Percentiles rank a stretch among this genome's conserved stretches.
Conservation (phyloP, 2,113 vertebrate genomes). For the Myiopsitta monachus region DNA sequence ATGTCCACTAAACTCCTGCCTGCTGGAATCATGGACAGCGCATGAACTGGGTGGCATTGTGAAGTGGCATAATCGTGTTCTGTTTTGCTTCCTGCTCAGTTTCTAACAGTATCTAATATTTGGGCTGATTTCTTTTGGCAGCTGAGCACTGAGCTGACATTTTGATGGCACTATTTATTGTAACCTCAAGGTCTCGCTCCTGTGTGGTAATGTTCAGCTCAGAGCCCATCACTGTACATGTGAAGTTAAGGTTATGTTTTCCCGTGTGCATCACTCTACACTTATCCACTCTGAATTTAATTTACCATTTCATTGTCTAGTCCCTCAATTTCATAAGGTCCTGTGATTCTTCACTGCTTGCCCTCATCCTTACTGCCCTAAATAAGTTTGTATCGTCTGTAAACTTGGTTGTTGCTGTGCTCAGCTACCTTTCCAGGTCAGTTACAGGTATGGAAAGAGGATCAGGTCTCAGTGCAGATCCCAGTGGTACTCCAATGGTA, state of each 20-base stretch:
- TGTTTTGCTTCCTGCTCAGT: conserved; percentile 1
- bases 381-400: neutral
- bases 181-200: conserved; percentile 48
- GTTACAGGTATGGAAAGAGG: neutral
- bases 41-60: neutral
- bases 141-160: conserved; percentile 43
- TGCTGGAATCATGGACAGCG: neutral
- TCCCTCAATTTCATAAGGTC: conserved; percentile 49
- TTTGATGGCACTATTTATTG: conserved; percentile 49
- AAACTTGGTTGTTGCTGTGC: neutral
- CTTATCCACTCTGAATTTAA: conserved; percentile 42
- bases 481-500: neutral
- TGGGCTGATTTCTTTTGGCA: conserved; percentile 11
- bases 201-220: conserved; percentile 16
- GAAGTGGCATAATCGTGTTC: neutral
- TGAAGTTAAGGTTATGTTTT: conserved; percentile 59
- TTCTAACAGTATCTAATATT: conserved; percentile 19
- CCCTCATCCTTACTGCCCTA: neutral
- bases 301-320: conserved; percentile 46
- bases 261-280: conserved; percentile 22
- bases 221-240: conserved; percentile 12
- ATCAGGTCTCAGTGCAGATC: neutral
- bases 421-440: neutral
- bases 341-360: neutral
- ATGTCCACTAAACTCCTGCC: neutral